Conservation (phyloP, 1,140 invertebrate species). For the Antheraea pernyi region DNA sequence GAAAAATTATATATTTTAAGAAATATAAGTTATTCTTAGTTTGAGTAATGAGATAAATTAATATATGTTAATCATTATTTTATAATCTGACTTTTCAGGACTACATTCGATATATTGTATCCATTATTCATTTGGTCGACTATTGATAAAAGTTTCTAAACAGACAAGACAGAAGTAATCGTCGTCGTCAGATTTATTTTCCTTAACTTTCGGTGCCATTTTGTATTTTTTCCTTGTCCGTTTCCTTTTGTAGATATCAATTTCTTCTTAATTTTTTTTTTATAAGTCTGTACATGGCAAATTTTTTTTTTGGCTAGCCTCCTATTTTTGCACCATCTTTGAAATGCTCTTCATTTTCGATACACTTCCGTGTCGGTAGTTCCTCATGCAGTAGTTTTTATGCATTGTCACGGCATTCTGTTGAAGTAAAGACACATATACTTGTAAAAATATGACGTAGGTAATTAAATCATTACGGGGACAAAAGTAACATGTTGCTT, state of each 20-base stretch:
- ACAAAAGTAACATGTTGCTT: slow-evolving; percentile 34
- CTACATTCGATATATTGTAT: slow-evolving; percentile 15
- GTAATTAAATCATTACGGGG: slow-evolving; percentile 4
- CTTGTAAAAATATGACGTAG: slow-evolving; percentile 13
- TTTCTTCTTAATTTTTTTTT: slow-evolving; percentile 26
- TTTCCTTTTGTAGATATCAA: slow-evolving; percentile 24
- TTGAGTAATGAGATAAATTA: slow-evolving; percentile 13
- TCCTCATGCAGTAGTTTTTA: too few species aligned
- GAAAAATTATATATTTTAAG: slow-evolving; percentile 13
- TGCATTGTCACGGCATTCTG: too few species aligned
- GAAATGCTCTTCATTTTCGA: slow-evolving; percentile 31
- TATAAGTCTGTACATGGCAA: slow-evolving; percentile 29
- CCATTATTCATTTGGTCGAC: slow-evolving; percentile 13
- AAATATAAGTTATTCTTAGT: slow-evolving; percentile 15
- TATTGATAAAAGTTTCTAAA: too few species aligned
- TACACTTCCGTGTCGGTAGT: too few species aligned
- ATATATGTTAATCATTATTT: slow-evolving; percentile 16
- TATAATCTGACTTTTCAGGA: slow-evolving; percentile 15
- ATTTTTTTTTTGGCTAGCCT: slow-evolving; percentile 31
- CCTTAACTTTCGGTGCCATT: slow-evolving; percentile 8
- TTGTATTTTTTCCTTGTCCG: slow-evolving; percentile 17
- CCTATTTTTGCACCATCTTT: slow-evolving; percentile 27
- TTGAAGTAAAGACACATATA: slow-evolving; percentile 15
- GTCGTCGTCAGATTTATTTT: slow-evolving; percentile 9
- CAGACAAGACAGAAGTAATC: neutral